Base-by-base conservation (phyloP, 1,140 invertebrate species). In the Drosophila neocordata region DNA sequence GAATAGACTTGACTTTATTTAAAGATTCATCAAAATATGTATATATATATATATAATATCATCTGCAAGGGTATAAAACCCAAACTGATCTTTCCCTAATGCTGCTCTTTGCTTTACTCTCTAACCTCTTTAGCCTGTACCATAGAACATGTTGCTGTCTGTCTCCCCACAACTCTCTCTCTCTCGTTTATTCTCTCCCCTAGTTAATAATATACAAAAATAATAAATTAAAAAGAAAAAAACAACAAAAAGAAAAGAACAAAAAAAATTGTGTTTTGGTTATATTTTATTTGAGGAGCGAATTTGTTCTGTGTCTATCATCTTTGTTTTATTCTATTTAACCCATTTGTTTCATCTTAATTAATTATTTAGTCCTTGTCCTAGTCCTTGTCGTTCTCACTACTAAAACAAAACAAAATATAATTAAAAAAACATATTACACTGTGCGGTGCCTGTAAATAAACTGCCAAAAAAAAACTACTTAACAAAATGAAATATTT, bases 391-490 rank as follows among this genome's bases (percentile, higher is more conserved):
- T 48, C 51, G 64, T 68, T 31, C 65, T 88, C 73, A 78, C 75
- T 73, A 87, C 82, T 90, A 81, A 81, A 73, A 72, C 60, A 65
- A 87, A 89, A 78, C 68, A 44, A 13, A 68, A 65, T 58, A 79
- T 69, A 73, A 87, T 83, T 73, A 79, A 76, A 80, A 78, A 71
- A 20, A 89, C 78, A 79, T 70, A 73, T 73, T 90, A 84, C 88
- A 90, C 80, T 88, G 88, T 90, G 88, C 74, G 80, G 84, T 90
- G 88, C 83, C 88, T 90, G 88, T 90, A 90, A 70, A 90, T 90
- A 90, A 68, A 84, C 77, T 89, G 85, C 85, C 85, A 81, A 66
- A 73, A 58, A 84, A 65, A 52, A 60, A 15, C 41, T 59, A 41
- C 59, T 75, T 38, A 59, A 51, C 52, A 71, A 83, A 90, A 89